phyloP scores from a whole-genome alignment of 2,113 vertebrate species.

The Boleophthalmus pectinirostris region DNA sequence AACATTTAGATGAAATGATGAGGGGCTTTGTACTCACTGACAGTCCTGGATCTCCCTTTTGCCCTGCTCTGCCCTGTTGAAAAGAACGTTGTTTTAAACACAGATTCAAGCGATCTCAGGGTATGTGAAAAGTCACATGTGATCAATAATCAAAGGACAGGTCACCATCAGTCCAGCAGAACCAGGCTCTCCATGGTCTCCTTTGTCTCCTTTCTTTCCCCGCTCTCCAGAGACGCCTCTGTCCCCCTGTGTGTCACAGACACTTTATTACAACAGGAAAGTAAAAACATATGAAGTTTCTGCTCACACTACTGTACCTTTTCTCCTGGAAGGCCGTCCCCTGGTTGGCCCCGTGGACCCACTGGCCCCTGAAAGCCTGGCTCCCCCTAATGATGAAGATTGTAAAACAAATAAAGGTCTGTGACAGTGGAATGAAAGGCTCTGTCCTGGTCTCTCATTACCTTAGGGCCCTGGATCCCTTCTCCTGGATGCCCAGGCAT shows the following conservation, averaged over 20 bases:
- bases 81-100: background rate
- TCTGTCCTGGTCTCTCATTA: constrained; percentile 39
- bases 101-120: background rate
- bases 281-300: background rate
- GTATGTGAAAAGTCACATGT: background rate
- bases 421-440: background rate
- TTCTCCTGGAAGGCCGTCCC: constrained; percentile 76
- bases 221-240: constrained; percentile 77
- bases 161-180: constrained; percentile 79
- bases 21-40: constrained; percentile 75
- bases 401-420: background rate
- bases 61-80: constrained; percentile 78
- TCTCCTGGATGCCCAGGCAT: constrained; percentile 73
- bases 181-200: constrained; percentile 81
- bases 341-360: constrained; percentile 79
- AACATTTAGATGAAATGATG: background rate
- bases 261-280: background rate
- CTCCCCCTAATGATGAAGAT: constrained; percentile 77
- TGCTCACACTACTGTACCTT: constrained; percentile 74
- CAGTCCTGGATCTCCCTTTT: constrained; percentile 83
- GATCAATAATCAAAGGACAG: background rate
- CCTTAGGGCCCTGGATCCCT: constrained; percentile 85
- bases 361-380: constrained; percentile 79
- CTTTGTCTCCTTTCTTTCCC: constrained; percentile 83
- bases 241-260: constrained; percentile 73